These are phyloP conservation scores for Stigmatopora argus DNA, from an alignment of 2,113 vertebrate genomes.

Conservation along the genomic window DNA sequence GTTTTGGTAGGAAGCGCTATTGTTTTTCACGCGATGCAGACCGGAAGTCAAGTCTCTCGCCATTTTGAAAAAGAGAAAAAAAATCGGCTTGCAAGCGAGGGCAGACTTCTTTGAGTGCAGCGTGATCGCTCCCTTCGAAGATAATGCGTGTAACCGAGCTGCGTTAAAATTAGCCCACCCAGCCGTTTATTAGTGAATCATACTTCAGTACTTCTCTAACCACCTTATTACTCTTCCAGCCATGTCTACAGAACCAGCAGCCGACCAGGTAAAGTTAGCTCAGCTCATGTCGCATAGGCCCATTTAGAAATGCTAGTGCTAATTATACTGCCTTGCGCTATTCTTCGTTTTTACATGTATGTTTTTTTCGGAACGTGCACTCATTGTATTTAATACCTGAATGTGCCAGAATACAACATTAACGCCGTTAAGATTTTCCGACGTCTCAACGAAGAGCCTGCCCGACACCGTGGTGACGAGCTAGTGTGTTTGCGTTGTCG, in stretches of 20 bases:
- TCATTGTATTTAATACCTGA: background rate
- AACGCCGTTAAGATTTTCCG: background rate
- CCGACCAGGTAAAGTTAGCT: constrained; percentile 69
- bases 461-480: constrained; percentile 24
- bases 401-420: too few species aligned
- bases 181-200: constrained; percentile 18
- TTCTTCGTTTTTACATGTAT: background rate
- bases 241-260: constrained; percentile 69
- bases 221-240: constrained; percentile 37
- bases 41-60: constrained; percentile 44
- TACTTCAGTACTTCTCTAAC: constrained; percentile 17
- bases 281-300: constrained; percentile 25
- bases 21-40: constrained; percentile 8
- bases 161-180: constrained; percentile 19
- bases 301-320: background rate
- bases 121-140: constrained; percentile 31
- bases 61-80: constrained; percentile 57
- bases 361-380: background rate
- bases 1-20: constrained; percentile 12
- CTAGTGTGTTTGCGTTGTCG: constrained; percentile 9
- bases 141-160: constrained; percentile 51
- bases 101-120: constrained; percentile 13
- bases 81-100: constrained; percentile 19
- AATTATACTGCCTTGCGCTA: background rate
- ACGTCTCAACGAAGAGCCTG: background rate